A percentile compares a stretch with the other conserved stretches of the same genome.
These are phyloP conservation scores for Trematocara nigrifrons DNA, from an alignment of 2,113 vertebrate species.

Conservation along the genomic window DNA sequence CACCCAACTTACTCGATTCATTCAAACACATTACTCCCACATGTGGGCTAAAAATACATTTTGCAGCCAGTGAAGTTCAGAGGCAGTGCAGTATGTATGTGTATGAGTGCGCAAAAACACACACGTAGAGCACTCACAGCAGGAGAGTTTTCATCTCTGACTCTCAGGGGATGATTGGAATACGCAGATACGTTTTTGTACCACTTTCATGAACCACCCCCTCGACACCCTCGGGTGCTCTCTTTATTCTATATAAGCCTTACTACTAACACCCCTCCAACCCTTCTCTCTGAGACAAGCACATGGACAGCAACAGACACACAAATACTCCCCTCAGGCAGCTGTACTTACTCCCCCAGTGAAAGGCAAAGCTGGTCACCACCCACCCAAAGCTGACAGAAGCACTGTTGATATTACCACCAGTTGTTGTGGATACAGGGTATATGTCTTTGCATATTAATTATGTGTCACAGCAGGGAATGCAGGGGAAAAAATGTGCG, in stretches of 20 bases:
- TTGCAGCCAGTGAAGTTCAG: slow-evolving; percentile 56
- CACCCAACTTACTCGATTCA: slow-evolving; percentile 61
- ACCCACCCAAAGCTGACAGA: slow-evolving; percentile 62
- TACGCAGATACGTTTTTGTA: slow-evolving; percentile 64
- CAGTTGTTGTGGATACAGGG: slow-evolving; percentile 59
- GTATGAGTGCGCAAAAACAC: background rate
- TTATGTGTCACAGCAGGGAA: slow-evolving; percentile 45
- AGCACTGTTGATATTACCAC: slow-evolving; percentile 59
- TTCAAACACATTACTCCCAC: slow-evolving; percentile 71
- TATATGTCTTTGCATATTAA: slow-evolving; percentile 59
- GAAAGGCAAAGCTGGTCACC: slow-evolving; percentile 63
- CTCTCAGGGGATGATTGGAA: slow-evolving; percentile 63
- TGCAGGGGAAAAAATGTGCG: slow-evolving; percentile 5
- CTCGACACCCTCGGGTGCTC: slow-evolving; percentile 51
- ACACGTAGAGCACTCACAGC: slow-evolving; percentile 24
- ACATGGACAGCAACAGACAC: slow-evolving; percentile 46
- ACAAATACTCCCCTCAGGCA: slow-evolving; percentile 47
- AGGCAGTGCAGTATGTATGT: slow-evolving; percentile 33
- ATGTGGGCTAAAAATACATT: slow-evolving; percentile 64
- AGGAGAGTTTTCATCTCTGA: slow-evolving; percentile 62
- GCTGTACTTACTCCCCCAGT: slow-evolving; percentile 60
- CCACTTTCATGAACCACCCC: slow-evolving; percentile 62
- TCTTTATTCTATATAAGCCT: slow-evolving; percentile 50
- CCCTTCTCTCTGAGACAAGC: background rate
- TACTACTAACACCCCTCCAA: slow-evolving; percentile 44